Percentiles rank a stretch among this genome's conserved stretches.
Evolutionary conservation across 2,797 vertebrate species (phyloP).

Genomic region (Gymnopithys bicolor): DNA sequence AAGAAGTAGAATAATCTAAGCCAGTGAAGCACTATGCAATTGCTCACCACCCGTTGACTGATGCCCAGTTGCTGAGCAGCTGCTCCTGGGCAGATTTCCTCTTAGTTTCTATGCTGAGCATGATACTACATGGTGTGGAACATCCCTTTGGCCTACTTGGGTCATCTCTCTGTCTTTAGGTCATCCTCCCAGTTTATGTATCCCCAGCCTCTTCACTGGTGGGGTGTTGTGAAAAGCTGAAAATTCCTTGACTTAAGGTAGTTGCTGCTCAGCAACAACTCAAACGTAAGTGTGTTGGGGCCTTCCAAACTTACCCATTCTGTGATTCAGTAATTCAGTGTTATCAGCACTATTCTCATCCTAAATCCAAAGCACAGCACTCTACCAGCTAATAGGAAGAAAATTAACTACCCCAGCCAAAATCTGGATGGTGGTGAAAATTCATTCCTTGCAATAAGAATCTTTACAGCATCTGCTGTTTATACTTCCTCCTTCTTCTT

Average conservation of each 20-base stretch:
- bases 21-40: neutral
- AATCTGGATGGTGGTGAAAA: neutral
- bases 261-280: neutral
- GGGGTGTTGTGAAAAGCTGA: neutral
- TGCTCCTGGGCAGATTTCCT: neutral
- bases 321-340: neutral
- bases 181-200: neutral
- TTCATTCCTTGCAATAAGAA: neutral
- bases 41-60: neutral
- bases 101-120: neutral
- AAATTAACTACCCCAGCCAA: neutral
- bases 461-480: neutral
- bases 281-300: neutral
- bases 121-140: neutral
- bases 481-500: neutral
- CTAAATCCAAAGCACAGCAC: neutral
- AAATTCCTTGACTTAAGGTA: neutral
- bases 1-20: neutral
- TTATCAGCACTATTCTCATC: neutral
- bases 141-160: neutral
- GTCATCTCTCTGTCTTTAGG: neutral
- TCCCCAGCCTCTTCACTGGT: neutral
- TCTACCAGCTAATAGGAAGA: neutral
- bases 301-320: neutral
- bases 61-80: neutral